phyloP scores from a whole-genome alignment of 2,888 invertebrate genomes.

The Sericinus montela region DNA sequence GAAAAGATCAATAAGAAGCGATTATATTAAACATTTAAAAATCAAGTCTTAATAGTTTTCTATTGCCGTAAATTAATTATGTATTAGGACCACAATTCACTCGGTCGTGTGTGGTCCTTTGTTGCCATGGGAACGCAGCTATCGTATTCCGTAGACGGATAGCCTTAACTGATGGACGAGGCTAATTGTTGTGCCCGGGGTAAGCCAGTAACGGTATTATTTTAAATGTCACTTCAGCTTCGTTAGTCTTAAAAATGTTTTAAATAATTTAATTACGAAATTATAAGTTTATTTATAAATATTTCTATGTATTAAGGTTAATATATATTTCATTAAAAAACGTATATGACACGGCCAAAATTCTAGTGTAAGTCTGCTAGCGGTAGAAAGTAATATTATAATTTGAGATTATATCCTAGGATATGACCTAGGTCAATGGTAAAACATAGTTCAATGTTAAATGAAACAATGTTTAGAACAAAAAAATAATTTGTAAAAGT shows the following conservation, averaged over 20 bases:
- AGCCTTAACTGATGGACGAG: conserved; percentile 64
- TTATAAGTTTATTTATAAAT: neutral
- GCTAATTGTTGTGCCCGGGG: conserved; percentile 63
- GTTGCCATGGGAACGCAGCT: conserved; percentile 57
- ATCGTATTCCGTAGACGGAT: conserved; percentile 35
- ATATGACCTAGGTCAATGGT: too few relatives aligned
- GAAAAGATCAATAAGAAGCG: neutral
- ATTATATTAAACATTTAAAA: neutral
- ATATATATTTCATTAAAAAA: too few relatives aligned
- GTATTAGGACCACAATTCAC: conserved; percentile 37
- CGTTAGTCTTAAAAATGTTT: conserved; percentile 33
- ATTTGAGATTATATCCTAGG: too few relatives aligned
- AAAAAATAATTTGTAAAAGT: too few relatives aligned
- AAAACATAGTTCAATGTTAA: too few relatives aligned
- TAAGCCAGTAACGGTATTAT: conserved; percentile 41
- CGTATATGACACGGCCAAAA: too few relatives aligned
- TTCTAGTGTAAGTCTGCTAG: too few relatives aligned
- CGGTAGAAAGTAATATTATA: too few relatives aligned
- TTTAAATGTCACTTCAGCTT: conserved; percentile 55
- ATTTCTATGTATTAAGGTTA: too few relatives aligned
- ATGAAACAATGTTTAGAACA: too few relatives aligned
- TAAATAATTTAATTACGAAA: too few relatives aligned
- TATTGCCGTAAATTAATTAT: conserved; percentile 14
- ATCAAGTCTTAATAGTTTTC: neutral
- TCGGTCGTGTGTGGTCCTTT: conserved; percentile 72